Conservation (phyloP, 2,888 invertebrate genomes). For the Drosophila mimica region DNA sequence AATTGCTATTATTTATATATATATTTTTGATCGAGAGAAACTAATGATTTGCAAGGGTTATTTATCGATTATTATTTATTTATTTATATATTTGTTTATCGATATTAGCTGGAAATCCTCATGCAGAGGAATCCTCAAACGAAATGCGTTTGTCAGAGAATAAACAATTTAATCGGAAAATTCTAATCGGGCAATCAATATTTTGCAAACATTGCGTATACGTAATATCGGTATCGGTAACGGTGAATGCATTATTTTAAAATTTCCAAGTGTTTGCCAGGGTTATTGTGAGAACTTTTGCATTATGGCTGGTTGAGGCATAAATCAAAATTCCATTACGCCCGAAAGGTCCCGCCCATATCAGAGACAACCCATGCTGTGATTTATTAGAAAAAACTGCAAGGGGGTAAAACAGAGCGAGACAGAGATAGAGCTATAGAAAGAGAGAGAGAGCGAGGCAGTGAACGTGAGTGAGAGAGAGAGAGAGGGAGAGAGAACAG, state of each 20-base stretch:
- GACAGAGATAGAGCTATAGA: constrained; percentile 8
- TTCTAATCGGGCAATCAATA: constrained; percentile 37
- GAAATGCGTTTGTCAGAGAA: not conserved
- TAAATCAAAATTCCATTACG: constrained; percentile 85
- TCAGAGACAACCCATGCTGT: constrained; percentile 84
- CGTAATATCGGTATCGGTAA: constrained; percentile 37
- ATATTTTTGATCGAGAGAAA: not conserved
- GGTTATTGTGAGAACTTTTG: constrained; percentile 79
- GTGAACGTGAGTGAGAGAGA: not conserved
- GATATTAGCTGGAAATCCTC: not conserved
- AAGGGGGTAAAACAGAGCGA: constrained; percentile 40
- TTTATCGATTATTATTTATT: not conserved
- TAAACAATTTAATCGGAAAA: constrained; percentile 6
- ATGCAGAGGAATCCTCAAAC: not conserved
- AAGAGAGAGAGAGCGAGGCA: constrained; percentile 16
- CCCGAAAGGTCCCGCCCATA: constrained; percentile 82
- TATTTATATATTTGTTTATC: not conserved
- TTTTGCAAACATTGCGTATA: constrained; percentile 52
- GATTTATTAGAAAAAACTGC: constrained; percentile 81
- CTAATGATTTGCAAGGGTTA: not conserved
- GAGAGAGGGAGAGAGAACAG: not conserved
- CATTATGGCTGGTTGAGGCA: constrained; percentile 80
- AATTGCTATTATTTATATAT: too few relatives aligned
- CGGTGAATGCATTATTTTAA: constrained; percentile 50
- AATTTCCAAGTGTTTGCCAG: constrained; percentile 55